Conservation (phyloP, 2,113 vertebrate species). For the Oryzias celebensis region DNA sequence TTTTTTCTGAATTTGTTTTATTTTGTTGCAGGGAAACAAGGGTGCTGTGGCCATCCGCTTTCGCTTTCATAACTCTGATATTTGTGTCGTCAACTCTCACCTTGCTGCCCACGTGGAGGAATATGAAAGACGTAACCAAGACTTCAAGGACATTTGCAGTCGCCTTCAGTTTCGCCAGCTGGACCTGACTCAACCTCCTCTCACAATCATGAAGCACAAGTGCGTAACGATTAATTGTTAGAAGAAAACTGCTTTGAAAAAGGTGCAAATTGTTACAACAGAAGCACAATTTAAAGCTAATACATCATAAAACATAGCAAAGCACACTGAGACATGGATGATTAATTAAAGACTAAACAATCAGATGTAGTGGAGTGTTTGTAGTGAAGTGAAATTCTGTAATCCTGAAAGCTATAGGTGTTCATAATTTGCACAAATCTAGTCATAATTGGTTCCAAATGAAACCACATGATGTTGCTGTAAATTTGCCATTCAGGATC, state of each 20-base stretch:
- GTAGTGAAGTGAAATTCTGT: too few relatives aligned
- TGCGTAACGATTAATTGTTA: conserved; percentile 61
- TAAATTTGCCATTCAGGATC: not conserved
- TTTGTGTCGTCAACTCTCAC: conserved; percentile 94
- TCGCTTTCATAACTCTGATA: conserved; percentile 89
- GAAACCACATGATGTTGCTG: too few relatives aligned
- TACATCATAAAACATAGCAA: too few relatives aligned
- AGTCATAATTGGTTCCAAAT: too few relatives aligned
- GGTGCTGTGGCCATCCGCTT: conserved; percentile 93
- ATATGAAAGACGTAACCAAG: conserved; percentile 92
- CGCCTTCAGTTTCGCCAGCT: conserved; percentile 86
- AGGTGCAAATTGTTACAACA: not conserved
- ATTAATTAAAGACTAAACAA: too few relatives aligned
- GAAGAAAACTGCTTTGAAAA: not conserved
- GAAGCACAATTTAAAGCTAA: not conserved
- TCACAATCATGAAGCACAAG: conserved; percentile 90
- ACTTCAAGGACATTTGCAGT: conserved; percentile 92
- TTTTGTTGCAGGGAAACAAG: conserved; percentile 89
- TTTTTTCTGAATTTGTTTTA: not conserved
- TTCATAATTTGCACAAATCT: too few relatives aligned
- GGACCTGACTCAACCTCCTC: conserved; percentile 75
- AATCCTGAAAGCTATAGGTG: too few relatives aligned
- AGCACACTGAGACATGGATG: too few relatives aligned
- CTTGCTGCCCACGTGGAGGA: conserved; percentile 92
- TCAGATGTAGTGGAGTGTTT: too few relatives aligned